Evolutionary conservation across 2,113 vertebrate species (phyloP).

Genomic region (Phoxinus phoxinus): DNA sequence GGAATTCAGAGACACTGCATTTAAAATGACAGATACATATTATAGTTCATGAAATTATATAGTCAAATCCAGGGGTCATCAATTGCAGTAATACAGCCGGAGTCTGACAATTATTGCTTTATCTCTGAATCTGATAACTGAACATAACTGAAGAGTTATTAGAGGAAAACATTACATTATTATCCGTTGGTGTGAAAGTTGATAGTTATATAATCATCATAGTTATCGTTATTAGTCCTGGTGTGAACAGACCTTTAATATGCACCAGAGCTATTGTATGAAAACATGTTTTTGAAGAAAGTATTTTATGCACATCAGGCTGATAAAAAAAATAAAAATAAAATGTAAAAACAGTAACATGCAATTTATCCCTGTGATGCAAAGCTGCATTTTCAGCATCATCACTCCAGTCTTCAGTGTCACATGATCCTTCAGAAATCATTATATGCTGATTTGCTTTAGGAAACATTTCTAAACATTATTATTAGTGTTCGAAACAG

Average conservation of each 20-base stretch:
- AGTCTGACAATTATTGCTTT: neutral
- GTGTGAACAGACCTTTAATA: neutral
- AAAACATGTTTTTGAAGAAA: neutral
- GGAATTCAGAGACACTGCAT: neutral
- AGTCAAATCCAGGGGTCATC: neutral
- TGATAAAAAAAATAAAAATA: neutral
- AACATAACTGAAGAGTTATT: constrained; percentile 2
- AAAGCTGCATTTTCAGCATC: neutral
- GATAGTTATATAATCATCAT: neutral
- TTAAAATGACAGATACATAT: neutral
- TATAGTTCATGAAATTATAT: neutral
- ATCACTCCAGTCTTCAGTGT: no score
- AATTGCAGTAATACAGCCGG: constrained; percentile 7
- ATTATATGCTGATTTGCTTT: no score
- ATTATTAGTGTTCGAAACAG: no score
- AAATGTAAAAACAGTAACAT: neutral
- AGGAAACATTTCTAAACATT: no score
- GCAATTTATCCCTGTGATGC: neutral
- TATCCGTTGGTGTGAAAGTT: neutral
- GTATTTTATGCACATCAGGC: neutral
- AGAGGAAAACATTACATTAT: neutral
- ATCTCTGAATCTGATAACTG: constrained; percentile 4
- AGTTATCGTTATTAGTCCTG: neutral
- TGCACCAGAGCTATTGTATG: neutral
- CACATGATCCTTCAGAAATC: no score